Evolutionary conservation across 2,888 invertebrate species (phyloP), one percentile per base, ranked within the genome.

Genomic region (Caenorhabditis zanzibari): DNA sequence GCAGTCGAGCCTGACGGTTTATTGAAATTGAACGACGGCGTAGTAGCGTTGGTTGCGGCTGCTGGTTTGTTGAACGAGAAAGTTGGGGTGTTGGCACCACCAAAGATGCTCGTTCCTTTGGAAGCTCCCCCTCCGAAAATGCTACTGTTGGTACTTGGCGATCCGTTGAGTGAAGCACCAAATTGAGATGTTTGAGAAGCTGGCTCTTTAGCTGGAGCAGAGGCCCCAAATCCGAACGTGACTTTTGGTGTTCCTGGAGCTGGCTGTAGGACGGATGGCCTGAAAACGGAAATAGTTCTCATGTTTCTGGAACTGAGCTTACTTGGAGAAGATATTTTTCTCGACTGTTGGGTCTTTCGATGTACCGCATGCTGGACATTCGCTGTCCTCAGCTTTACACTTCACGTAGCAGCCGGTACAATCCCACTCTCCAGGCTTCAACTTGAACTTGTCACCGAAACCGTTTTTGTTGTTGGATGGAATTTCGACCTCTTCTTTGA

Each of bases 361-460:
- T 14, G 84, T 80, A 19, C 84, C 85, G 58, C 90, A 90, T 47
- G 82, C 83, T 2, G 58, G 41, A 61, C 90, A 90, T 24, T 69
- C 71, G 0, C 56, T 54, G 2, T 35, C 72, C 0, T 74, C 77
- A 1, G 83, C 81, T 2, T 81, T 58, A 35, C 86, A 76, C 28
- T 74, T 68, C 16, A 81, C 61, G 72, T 87, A 88, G 64, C 90
- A 90, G 32, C 71, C 87, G 0, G 52, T 9, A 64, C 90, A 90
- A 35, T 88, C 88, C 90, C 90, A 89, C 44, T 79, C 71, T 41
- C 86, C 89, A 2, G 82, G 80, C 56, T 87, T 83, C 19, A 79
- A 81, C 74, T 89, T 88, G 84, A 86, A 90, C 64, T 84, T 63
- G 58, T 87, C 88, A 16, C 90, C 88, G 52, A 85, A 89, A 12